Evolutionary conservation across 1,140 invertebrate species (phyloP).

Genomic region (Choristoneura fumiferana): DNA sequence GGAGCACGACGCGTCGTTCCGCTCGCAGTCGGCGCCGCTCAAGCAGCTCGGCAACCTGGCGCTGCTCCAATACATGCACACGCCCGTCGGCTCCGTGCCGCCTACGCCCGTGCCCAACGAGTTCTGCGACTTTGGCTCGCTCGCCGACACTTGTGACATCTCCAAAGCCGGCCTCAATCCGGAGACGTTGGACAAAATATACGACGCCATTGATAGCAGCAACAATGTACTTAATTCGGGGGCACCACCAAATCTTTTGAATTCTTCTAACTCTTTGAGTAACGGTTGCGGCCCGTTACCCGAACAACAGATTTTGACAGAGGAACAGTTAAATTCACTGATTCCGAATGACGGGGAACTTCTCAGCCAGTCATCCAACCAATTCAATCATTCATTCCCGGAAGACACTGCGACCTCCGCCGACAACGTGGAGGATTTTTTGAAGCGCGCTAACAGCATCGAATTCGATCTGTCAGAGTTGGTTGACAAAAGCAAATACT

Average conservation of each 20-base stretch:
- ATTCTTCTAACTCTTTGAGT: slow-evolving; percentile 46
- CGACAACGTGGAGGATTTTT: slow-evolving; percentile 63
- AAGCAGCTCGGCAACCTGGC: slow-evolving; percentile 75
- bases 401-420: slow-evolving; percentile 38
- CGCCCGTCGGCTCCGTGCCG: slow-evolving; percentile 82
- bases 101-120: slow-evolving; percentile 85
- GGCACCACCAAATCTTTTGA: slow-evolving; percentile 48
- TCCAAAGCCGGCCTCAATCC: slow-evolving; percentile 75
- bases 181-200: slow-evolving; percentile 76
- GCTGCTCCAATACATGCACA: slow-evolving; percentile 75
- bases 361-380: slow-evolving; percentile 45
- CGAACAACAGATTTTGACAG: slow-evolving; percentile 53
- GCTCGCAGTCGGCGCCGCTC: slow-evolving; percentile 88
- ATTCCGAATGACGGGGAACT: slow-evolving; percentile 49
- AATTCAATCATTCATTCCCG: slow-evolving; percentile 54
- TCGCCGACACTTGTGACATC: slow-evolving; percentile 76
- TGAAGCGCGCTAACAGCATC: slow-evolving; percentile 66
- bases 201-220: slow-evolving; percentile 74
- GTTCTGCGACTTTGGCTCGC: slow-evolving; percentile 83
- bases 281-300: slow-evolving; percentile 61
- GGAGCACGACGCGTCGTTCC: slow-evolving; percentile 66
- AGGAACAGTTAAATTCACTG: slow-evolving; percentile 56
- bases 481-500: slow-evolving; percentile 67
- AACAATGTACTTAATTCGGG: slow-evolving; percentile 62
- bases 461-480: slow-evolving; percentile 67